Evolutionary conservation across 2,888 invertebrate genomes (phyloP), one percentile per base, ranked within the genome.

Genomic region (Volucella inanis): DNA sequence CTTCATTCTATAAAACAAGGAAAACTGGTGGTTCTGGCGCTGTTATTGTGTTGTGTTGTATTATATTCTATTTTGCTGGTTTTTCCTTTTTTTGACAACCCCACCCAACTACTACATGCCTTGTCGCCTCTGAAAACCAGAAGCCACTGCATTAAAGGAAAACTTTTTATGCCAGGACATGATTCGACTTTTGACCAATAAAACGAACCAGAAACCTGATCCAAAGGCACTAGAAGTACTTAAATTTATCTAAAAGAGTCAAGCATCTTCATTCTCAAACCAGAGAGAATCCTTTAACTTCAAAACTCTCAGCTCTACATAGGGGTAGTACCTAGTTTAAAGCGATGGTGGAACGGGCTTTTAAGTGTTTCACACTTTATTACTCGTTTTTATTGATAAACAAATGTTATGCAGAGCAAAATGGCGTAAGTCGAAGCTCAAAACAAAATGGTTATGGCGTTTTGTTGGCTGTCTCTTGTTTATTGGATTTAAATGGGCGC

Each of bases 121-220:
- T 57, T 57, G 45, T 62, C 38, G 18, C 14, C 14, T 18, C 11
- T 6, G 50, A 43, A 43, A 8, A 57, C 41, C 22, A 52, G 10
- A 14, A 8, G 49, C 14, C n/a, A 8, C 14, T 52, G 65, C 65
- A 65, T n/a, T 65, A 52, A 55, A 31, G n/a, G 18, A 15, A 49
- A 65, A 41, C 45, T 50, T 71, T 71, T 71, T 71, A 71, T 71
- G 39, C 50, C 41, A 50, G 14, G 47, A 41, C 71, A 62, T 38
- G 52, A 62, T 14, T 62, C 52, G 72, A 72, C 72, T 72, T 71
- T 62, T 72, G 72, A 72, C 72, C 72, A 72, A 72, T 72, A 72
- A 72, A 72, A 50, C 3, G 38, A 31, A 39, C 45, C 62, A 50
- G 45, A 43, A 50, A 41, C 22, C 49, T 64, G 64, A 49, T 64